Evolutionary conservation across 2,797 vertebrate genomes (phyloP).

Genomic region (Cacajao melanocephalus): DNA sequence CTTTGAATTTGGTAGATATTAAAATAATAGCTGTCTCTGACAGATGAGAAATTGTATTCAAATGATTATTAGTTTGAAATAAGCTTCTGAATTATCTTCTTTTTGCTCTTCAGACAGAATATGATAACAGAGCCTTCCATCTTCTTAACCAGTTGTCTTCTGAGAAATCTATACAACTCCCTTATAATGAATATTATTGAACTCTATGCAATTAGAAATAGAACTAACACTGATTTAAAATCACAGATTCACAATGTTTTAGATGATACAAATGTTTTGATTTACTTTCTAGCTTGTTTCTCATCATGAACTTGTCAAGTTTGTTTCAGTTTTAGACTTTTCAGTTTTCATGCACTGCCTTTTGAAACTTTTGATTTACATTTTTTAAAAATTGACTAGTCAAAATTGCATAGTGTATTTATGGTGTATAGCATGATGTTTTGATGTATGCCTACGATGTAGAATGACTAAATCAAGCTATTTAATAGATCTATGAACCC

Average conservation of each 20-base stretch:
- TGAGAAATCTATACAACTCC: background rate
- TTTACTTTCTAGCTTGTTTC: background rate
- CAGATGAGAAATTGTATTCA: background rate
- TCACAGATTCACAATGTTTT: background rate
- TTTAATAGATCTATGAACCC: background rate
- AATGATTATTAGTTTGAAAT: background rate
- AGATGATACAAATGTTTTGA: background rate
- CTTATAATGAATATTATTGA: background rate
- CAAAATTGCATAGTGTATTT: background rate
- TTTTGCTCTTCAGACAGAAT: background rate
- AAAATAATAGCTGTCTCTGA: background rate
- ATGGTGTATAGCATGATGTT: background rate
- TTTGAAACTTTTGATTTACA: background rate
- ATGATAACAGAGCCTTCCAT: rapidly evolving
- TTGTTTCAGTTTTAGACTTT: background rate
- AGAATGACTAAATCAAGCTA: background rate
- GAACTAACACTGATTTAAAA: background rate
- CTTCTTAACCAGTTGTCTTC: background rate
- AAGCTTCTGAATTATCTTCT: background rate
- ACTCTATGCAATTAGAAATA: background rate
- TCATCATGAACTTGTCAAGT: background rate
- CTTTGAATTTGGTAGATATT: background rate
- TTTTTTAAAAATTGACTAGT: background rate
- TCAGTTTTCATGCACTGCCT: background rate
- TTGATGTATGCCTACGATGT: background rate